Evolutionary conservation across 2,113 vertebrate genomes (phyloP).

Genomic region (Rhinolophus sinicus): DNA sequence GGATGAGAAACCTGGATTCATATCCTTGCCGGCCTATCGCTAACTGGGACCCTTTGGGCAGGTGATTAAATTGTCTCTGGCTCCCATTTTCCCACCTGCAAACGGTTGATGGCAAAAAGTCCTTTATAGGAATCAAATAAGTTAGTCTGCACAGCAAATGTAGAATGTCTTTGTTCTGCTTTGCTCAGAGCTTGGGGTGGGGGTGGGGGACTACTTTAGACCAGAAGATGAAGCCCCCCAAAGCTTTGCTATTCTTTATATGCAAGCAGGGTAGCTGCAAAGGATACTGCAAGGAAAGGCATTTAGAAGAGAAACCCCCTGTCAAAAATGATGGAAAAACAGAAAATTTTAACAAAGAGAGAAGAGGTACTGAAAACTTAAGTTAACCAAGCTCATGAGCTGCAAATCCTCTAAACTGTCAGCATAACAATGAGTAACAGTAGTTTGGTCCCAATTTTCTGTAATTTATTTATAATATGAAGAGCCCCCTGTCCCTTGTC

Average conservation of each 20-base stretch:
- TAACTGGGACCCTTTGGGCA: not conserved
- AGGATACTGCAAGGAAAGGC: not conserved
- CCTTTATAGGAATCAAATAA: not conserved
- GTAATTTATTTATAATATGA: slow-evolving; percentile 63
- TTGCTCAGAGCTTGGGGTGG: not conserved
- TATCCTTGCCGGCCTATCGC: too few relatives aligned
- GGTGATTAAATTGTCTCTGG: not conserved
- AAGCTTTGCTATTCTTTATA: not conserved
- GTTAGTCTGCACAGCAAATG: not conserved
- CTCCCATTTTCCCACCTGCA: not conserved
- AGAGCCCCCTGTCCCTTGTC: slow-evolving; percentile 3
- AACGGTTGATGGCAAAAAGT: not conserved
- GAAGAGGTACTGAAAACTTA: not conserved
- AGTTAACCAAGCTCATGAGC: slow-evolving; percentile 55
- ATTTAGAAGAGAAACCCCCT: not conserved
- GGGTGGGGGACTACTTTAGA: not conserved
- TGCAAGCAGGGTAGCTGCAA: not conserved
- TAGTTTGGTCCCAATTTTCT: slow-evolving; percentile 57
- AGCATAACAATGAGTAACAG: not conserved
- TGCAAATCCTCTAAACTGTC: not conserved
- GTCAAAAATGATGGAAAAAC: not conserved
- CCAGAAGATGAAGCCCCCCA: not conserved
- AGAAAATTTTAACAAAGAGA: not conserved
- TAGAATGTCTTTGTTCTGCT: not conserved
- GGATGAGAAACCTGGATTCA: not conserved